Evolutionary conservation across 2,797 vertebrate species (phyloP), one percentile per base, ranked within the genome.

Genomic region (Arnoldichthys spilopterus): DNA sequence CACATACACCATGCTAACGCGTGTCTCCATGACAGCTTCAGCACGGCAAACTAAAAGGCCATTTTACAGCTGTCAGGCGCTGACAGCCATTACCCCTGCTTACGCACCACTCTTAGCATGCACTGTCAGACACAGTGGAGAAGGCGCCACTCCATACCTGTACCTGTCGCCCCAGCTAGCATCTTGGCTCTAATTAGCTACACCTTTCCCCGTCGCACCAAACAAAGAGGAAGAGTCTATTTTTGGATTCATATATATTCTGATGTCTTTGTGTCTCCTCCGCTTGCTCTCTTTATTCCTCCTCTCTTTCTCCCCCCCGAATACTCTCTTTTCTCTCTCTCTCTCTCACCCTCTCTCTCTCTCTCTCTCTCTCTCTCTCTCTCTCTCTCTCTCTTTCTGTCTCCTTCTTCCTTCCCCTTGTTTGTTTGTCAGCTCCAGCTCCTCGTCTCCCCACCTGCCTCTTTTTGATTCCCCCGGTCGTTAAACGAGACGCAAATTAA

Each of bases 51-150:
- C 85, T 86, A 85, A 87, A 86, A 87, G 86, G 85, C 84, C 87
- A 84, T 86, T 89, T 89, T 87, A 84, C 82, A 88, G 85, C 85
- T 87, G 86, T 89, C 88, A 95, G 92, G 90, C 90, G 92, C 91
- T 95, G 95, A 95, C 94, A 95, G 93, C 93, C 93, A 94, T 94
- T 94, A 94, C 94, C 94, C 93, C 92, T 68, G 72, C 93, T 94
- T 95, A 81, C 94, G 94, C 94, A 94, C 94, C 92, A 91, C 92
- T 95, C 94, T 95, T 93, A 91, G 90, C 90, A 64, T 71, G 79
- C 93, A 81, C 92, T 94, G 94, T 94, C 94, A 95, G 93, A 90
- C 92, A 91, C 91, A 90, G 90, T 91, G 90, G 89, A 91, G 90
- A 89, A 90, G 90, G 91, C 89, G 89, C 91, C 87, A 92, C 93